Percentiles rank a stretch among this genome's conserved stretches.
phyloP scores from a whole-genome alignment of 1,140 invertebrate genomes.

The Eumaeus atala region DNA sequence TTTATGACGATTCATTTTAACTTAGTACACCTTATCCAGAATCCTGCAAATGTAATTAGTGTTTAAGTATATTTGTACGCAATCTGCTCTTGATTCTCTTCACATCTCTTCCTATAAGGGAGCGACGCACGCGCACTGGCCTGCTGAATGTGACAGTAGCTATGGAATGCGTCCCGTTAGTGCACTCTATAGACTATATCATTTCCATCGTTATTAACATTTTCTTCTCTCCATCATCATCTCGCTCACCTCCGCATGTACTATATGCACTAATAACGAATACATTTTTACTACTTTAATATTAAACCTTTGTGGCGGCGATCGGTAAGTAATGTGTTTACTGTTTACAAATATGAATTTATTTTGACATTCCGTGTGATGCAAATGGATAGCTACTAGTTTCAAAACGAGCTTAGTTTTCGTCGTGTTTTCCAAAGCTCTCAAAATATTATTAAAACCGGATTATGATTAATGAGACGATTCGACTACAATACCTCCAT shows the following conservation, averaged over 20 bases:
- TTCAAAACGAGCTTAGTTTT: too few relatives aligned
- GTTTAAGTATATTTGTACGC: too few relatives aligned
- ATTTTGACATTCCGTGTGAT: background rate
- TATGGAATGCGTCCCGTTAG: conserved; percentile 37
- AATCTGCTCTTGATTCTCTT: too few relatives aligned
- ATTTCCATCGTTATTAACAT: background rate
- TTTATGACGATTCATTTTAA: too few relatives aligned
- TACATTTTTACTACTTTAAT: conserved; percentile 1
- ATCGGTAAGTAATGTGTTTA: background rate
- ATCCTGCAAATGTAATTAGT: too few relatives aligned
- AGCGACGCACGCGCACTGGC: conserved; percentile 35
- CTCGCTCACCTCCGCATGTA: conserved; percentile 17
- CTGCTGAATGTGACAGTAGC: conserved; percentile 65
- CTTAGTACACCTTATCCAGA: too few relatives aligned
- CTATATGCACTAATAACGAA: background rate
- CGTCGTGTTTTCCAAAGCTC: too few relatives aligned
- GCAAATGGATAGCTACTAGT: too few relatives aligned
- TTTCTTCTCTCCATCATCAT: conserved; percentile 31
- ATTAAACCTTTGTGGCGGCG: conserved; percentile 4
- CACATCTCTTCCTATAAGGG: conserved; percentile 17
- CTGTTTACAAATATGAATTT: background rate
- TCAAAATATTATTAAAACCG: too few relatives aligned
- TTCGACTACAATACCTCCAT: too few relatives aligned
- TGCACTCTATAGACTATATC: conserved; percentile 1
- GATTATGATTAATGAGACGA: too few relatives aligned